Percentiles rank a stretch among this genome's conserved stretches.
phyloP scores from a whole-genome alignment of 2,888 invertebrate genomes.

The Temnothorax unifasciatus region DNA sequence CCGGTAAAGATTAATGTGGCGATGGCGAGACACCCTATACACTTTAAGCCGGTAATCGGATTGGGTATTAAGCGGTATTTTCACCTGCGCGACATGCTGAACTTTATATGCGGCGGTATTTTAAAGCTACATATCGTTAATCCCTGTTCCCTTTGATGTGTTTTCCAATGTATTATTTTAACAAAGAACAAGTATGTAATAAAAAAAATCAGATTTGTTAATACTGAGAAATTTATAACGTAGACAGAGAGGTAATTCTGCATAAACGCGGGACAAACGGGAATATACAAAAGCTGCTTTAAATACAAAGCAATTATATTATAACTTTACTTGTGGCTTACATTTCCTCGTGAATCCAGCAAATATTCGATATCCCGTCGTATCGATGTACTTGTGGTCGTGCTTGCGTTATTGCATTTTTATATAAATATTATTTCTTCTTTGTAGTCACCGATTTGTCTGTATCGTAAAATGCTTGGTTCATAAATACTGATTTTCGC shows the following conservation, averaged over 20 bases:
- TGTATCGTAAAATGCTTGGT: not conserved
- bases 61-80: constrained; percentile 50
- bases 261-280: not conserved
- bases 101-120: constrained; percentile 46
- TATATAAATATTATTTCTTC: constrained; percentile 5
- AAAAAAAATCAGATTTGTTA: constrained; percentile 27
- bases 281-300: constrained; percentile 12
- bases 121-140: constrained; percentile 38
- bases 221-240: constrained; percentile 27
- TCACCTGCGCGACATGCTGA: constrained; percentile 46
- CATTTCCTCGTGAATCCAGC: constrained; percentile 5
- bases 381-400: not conserved
- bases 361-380: constrained; percentile 19
- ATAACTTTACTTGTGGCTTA: constrained; percentile 1
- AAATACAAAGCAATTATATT: constrained; percentile 28
- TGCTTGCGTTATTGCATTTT: constrained; percentile 8
- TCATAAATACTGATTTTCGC: not conserved
- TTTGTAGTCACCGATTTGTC: not conserved
- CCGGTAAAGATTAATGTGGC: constrained; percentile 14
- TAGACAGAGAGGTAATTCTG: constrained; percentile 6
- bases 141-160: constrained; percentile 29
- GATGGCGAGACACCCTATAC: constrained; percentile 29
- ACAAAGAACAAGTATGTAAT: not conserved
- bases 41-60: constrained; percentile 48
- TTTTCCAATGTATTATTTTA: constrained; percentile 47